Evolutionary conservation across 2,888 invertebrate genomes (phyloP).

Genomic region (Petrolisthes manimaculis): DNA sequence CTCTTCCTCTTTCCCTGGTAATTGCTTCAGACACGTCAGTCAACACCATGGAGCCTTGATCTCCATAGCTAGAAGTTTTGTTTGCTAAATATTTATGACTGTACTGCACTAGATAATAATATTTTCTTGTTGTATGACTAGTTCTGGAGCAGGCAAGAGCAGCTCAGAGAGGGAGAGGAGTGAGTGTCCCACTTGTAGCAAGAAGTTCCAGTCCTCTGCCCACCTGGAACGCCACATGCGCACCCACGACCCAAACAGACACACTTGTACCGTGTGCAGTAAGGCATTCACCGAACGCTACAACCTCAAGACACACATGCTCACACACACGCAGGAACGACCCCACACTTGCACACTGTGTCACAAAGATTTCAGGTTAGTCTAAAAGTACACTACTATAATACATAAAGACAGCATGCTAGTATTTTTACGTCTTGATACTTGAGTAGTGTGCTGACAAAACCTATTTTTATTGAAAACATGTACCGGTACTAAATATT

Average conservation of each 20-base stretch:
- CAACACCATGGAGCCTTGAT: too few species aligned
- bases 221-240: slow-evolving; percentile 37
- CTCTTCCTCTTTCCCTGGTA: too few species aligned
- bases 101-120: neutral
- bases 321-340: slow-evolving; percentile 52
- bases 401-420: too few species aligned
- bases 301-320: slow-evolving; percentile 59
- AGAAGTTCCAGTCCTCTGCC: slow-evolving; percentile 24
- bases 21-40: too few species aligned
- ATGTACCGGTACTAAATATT: too few species aligned
- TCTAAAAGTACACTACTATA: too few species aligned
- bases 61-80: too few species aligned
- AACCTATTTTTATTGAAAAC: too few species aligned
- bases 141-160: neutral
- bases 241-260: slow-evolving; percentile 32
- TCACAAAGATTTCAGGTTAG: slow-evolving; percentile 26
- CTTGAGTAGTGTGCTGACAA: too few species aligned
- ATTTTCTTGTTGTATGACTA: neutral
- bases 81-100: too few species aligned
- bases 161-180: neutral
- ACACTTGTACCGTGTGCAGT: slow-evolving; percentile 41
- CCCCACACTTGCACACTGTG: slow-evolving; percentile 51
- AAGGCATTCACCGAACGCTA: slow-evolving; percentile 54
- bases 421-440: too few species aligned
- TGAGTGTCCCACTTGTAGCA: slow-evolving; percentile 33